Base-by-base conservation (phyloP, 2,888 invertebrate genomes). In the Cabera pusaria region DNA sequence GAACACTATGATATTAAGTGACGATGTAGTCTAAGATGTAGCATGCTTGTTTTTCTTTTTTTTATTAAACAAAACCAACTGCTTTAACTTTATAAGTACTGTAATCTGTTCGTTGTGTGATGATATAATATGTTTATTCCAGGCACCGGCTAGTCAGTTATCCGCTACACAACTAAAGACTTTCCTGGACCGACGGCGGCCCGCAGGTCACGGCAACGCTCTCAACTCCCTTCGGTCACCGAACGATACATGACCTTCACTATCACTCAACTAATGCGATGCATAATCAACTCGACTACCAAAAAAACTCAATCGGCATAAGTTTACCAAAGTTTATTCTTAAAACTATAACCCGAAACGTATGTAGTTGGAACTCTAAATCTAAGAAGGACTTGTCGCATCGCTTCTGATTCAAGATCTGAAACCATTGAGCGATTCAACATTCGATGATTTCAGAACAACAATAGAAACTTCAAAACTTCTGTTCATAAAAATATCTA, bases 141-240 rank as follows among this genome's bases (percentile, higher is more conserved):
- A 81, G 87, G 86, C 87, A 6, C 80, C 80, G 2, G 34, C 66
- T 22, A 70, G 64, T 4, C 56, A 66, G 25, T 53, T 88, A 16
- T 82, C 85, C 2, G 72, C 75, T 19, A 64, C 62, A 7, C 87
- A 86, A 47, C 66, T 88, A 37, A 79, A 81, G 62, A 86, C 85
- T 36, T 88, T 88, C 72, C 64, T 88, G 22, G 87, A 88, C 52
- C 72, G 87, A 17, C 81, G 87, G 38, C 74, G 87, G 32, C 87
- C 87, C 8, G 68, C 84, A n/a, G 84, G 86, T 0, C 80, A 77
- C 59, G 72, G 75, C 46, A 72, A 71, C 59, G 75, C 75, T 16
- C 58, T 80, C 18, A 76, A 72, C 55, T 59, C 81, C 22, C 63
- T 81, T 43, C 81, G 83, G 19, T 83, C 85, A 20, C 87, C 85